These are phyloP conservation scores for Anguilla megastoma DNA, from an alignment of 2,797 vertebrate genomes.

Conservation along the genomic window DNA sequence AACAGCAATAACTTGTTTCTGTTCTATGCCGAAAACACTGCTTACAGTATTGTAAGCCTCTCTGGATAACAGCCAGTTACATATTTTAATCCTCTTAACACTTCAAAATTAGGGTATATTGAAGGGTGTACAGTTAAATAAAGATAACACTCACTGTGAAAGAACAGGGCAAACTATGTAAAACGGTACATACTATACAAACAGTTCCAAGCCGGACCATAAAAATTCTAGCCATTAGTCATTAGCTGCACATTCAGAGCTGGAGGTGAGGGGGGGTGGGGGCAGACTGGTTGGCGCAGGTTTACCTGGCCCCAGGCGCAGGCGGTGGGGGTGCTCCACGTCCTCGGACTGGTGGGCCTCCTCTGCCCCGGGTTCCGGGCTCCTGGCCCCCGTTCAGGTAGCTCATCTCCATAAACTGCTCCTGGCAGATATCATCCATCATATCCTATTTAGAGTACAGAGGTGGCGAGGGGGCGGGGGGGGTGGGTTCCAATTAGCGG, in stretches of 20 bases:
- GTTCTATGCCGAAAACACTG: too few species aligned
- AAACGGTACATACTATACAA: neutral
- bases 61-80: neutral
- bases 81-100: neutral
- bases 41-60: too few species aligned
- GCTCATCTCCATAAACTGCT: conserved; percentile 95
- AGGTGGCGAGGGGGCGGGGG: neutral
- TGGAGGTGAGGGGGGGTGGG: neutral
- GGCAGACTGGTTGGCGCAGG: neutral
- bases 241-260: neutral
- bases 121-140: neutral
- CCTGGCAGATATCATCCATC: conserved; percentile 99
- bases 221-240: neutral
- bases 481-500: neutral
- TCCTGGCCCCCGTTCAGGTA: conserved; percentile 93
- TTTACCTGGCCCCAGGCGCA: conserved; percentile 84
- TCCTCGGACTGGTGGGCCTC: conserved; percentile 84
- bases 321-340: conserved; percentile 84
- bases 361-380: conserved; percentile 81
- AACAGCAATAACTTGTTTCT: too few species aligned
- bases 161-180: neutral
- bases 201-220: neutral
- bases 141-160: neutral
- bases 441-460: conserved; percentile 77
- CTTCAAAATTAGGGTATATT: neutral